Conservation (phyloP, 2,888 invertebrate species). For the Myopa testacea region DNA sequence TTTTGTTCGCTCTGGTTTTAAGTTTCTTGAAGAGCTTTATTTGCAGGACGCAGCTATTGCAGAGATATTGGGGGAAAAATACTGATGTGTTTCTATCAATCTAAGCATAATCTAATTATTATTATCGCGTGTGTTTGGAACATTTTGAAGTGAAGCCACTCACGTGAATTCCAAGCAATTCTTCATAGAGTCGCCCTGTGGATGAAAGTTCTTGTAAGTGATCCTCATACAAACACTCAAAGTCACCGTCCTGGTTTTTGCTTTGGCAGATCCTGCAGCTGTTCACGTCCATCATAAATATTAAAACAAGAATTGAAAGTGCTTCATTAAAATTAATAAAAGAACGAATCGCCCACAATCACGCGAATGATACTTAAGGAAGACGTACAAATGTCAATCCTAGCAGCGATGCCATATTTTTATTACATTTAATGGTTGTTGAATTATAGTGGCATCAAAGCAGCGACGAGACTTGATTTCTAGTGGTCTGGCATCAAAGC, state of each 20-base stretch:
- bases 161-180: conserved; percentile 50
- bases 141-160: conserved; percentile 10
- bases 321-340: too few species aligned
- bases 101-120: conserved; percentile 29
- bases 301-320: not conserved
- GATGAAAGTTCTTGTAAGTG: conserved; percentile 41
- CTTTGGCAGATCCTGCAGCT: conserved; percentile 54
- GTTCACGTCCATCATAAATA: conserved; percentile 34
- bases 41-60: conserved; percentile 57
- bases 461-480: too few species aligned
- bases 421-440: too few species aligned
- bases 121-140: not conserved
- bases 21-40: conserved; percentile 58
- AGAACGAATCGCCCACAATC: too few species aligned
- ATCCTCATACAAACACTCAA: conserved; percentile 46
- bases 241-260: conserved; percentile 50
- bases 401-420: too few species aligned
- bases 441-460: too few species aligned
- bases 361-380: too few species aligned
- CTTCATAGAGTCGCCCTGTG: conserved; percentile 52
- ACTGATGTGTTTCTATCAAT: conserved; percentile 42
- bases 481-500: too few species aligned
- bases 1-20: conserved; percentile 52
- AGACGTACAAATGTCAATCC: too few species aligned
- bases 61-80: conserved; percentile 52